phyloP scores from a whole-genome alignment of 2,113 vertebrate genomes.

The Chlorodrepanis virens region DNA sequence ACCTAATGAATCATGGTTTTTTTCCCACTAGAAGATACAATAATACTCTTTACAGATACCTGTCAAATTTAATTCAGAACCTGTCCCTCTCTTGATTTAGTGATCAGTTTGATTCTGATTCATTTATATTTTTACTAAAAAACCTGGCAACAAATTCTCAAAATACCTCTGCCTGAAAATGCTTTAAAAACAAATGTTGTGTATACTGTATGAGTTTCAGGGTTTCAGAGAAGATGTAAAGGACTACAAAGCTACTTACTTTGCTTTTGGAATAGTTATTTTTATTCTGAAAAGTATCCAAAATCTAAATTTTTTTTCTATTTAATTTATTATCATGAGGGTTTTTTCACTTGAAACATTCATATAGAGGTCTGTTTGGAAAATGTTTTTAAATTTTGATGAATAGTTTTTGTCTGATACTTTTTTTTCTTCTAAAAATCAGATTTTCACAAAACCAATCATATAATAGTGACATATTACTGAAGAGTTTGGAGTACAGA shows the following conservation, averaged over 20 bases:
- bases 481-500: background rate
- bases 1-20: background rate
- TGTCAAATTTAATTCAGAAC: background rate
- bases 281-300: background rate
- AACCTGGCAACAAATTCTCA: background rate
- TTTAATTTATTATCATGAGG: background rate
- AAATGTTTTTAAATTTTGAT: background rate
- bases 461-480: background rate
- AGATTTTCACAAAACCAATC: background rate
- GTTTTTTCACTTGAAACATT: background rate
- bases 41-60: background rate
- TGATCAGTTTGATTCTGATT: background rate
- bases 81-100: background rate
- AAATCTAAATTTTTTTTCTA: background rate
- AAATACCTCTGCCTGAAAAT: background rate
- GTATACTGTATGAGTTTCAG: accelerated
- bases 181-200: background rate
- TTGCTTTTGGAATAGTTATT: background rate
- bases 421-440: background rate
- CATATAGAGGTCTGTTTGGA: background rate
- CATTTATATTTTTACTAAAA: background rate
- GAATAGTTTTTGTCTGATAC: background rate
- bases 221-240: background rate
- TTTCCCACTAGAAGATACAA: background rate
- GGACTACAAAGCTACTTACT: background rate